Evolutionary conservation across 2,113 vertebrate genomes (phyloP).

Genomic region (Lagopus leucura): DNA sequence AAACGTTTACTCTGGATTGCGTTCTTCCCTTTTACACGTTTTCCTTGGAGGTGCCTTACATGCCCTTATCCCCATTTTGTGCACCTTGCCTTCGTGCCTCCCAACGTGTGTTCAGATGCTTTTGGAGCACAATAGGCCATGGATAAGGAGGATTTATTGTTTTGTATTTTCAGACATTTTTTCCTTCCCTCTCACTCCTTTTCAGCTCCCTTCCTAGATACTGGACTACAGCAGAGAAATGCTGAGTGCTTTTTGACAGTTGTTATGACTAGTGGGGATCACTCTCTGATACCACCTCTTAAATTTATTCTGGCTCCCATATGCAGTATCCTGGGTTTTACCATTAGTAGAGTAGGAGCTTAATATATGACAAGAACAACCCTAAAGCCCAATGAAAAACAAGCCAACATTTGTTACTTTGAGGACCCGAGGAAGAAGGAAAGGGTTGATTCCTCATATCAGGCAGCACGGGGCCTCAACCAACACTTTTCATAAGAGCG

Average conservation of each 20-base stretch:
- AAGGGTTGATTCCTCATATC: neutral
- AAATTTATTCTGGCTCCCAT: neutral
- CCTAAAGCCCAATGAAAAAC: neutral
- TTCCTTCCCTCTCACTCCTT: neutral
- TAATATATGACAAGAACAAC: neutral
- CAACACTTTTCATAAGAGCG: neutral
- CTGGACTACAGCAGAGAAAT: rapidly evolving
- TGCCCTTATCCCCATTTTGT: neutral
- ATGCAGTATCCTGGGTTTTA: neutral
- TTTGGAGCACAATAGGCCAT: neutral
- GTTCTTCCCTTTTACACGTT: neutral
- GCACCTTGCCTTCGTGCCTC: neutral
- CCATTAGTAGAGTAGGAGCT: neutral
- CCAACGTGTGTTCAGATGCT: neutral
- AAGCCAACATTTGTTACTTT: neutral
- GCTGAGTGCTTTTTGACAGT: neutral
- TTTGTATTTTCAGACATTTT: neutral
- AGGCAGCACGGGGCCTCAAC: neutral
- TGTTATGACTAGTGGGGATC: neutral
- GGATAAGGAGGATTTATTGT: neutral
- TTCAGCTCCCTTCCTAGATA: neutral
- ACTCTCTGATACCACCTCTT: neutral
- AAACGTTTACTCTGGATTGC: neutral
- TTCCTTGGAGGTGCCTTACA: neutral
- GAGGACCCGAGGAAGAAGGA: neutral